phyloP scores from a whole-genome alignment of 2,113 vertebrate genomes.

The Anoura caudifer region DNA sequence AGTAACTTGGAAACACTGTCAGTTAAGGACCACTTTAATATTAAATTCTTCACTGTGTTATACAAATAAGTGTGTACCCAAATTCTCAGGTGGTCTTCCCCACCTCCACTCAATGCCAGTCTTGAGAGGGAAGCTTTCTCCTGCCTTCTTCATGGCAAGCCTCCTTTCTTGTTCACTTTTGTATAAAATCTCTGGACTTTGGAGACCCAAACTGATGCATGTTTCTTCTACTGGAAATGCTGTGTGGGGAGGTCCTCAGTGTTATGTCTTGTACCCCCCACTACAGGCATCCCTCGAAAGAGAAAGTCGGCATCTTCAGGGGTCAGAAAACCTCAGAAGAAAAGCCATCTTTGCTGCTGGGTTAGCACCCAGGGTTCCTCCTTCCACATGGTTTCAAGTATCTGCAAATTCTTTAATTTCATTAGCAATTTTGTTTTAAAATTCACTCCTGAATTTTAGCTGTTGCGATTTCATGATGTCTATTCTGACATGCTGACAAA shows the following conservation, averaged over 20 bases:
- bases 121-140: not conserved
- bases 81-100: not conserved
- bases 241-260: not conserved
- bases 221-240: not conserved
- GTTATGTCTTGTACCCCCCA: too few relatives aligned
- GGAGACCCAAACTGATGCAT: too few relatives aligned
- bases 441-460: not conserved
- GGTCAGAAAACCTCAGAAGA: not conserved
- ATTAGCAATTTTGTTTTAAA: not conserved
- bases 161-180: not conserved
- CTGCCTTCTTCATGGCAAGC: not conserved
- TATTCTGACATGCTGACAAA: not conserved
- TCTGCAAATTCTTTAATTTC: not conserved
- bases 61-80: not conserved
- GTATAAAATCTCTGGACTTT: not conserved
- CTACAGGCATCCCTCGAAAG: not conserved
- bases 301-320: not conserved
- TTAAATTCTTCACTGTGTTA: not conserved
- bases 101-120: not conserved
- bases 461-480: not conserved
- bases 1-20: not conserved
- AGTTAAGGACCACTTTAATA: not conserved
- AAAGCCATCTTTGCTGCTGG: not conserved
- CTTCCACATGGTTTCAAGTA: not conserved
- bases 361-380: not conserved